These are phyloP conservation scores for Melinopterus prodromus DNA, from an alignment of 2,888 invertebrate genomes.

Conservation along the genomic window DNA sequence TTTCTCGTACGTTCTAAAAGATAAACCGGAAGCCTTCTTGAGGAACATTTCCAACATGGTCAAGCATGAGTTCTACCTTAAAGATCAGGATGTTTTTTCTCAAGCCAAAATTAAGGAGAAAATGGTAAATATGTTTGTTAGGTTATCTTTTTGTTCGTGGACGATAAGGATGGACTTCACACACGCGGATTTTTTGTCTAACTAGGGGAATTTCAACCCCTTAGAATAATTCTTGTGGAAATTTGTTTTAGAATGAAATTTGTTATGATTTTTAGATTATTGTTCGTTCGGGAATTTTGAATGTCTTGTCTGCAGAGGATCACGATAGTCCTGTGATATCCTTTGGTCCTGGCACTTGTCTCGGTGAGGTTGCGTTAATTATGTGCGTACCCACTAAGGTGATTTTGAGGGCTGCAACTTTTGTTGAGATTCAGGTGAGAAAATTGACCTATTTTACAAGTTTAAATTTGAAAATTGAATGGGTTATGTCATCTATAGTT, in stretches of 20 bases:
- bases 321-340: constrained; percentile 66
- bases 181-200: no score
- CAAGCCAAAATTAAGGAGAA: constrained; percentile 64
- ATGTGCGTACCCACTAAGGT: constrained; percentile 64
- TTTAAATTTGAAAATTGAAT: not conserved
- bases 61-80: constrained; percentile 65
- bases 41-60: constrained; percentile 63
- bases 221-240: no score
- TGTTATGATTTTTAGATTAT: constrained; percentile 57
- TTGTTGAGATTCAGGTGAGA: constrained; percentile 57
- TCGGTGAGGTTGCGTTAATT: constrained; percentile 64
- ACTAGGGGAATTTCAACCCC: no score
- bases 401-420: constrained; percentile 64
- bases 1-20: constrained; percentile 64
- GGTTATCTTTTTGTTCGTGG: no score
- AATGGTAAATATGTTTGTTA: constrained; percentile 57
- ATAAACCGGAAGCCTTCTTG: constrained; percentile 64
- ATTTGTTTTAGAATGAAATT: constrained; percentile 34
- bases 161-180: no score
- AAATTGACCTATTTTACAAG: not conserved
- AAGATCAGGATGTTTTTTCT: constrained; percentile 64
- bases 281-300: constrained; percentile 63
- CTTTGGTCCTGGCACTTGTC: constrained; percentile 63
- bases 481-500: not conserved
- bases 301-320: constrained; percentile 64